phyloP scores from a whole-genome alignment of 2,888 invertebrate genomes.

The Orthosia cruda region DNA sequence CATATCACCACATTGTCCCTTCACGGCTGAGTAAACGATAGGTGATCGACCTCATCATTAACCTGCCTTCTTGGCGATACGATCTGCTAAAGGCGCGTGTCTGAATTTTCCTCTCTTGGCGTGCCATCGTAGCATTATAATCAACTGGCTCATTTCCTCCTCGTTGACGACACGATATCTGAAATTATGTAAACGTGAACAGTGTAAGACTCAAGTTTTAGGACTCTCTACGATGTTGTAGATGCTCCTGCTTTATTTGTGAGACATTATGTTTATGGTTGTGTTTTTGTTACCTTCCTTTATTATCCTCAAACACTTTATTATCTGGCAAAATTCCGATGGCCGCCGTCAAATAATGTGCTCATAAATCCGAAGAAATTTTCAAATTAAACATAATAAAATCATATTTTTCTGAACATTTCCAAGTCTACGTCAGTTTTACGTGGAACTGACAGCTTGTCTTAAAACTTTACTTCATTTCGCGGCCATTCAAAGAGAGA shows the following conservation, averaged over 20 bases:
- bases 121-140: conserved; percentile 62
- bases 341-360: background rate
- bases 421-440: conserved; percentile 62
- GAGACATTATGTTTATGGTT: conserved; percentile 26
- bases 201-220: conserved; percentile 42
- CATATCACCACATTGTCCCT: conserved; percentile 60
- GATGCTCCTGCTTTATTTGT: conserved; percentile 34
- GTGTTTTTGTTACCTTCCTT: conserved; percentile 26
- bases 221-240: conserved; percentile 27
- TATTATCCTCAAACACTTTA: conserved; percentile 29
- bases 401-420: conserved; percentile 47
- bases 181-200: conserved; percentile 59
- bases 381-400: conserved; percentile 34
- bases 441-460: conserved; percentile 78
- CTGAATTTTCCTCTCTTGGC: conserved; percentile 59
- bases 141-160: conserved; percentile 68
- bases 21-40: conserved; percentile 63
- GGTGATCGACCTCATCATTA: conserved; percentile 69
- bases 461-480: conserved; percentile 82
- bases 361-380: conserved; percentile 14
- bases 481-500: conserved; percentile 69
- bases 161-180: conserved; percentile 63
- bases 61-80: conserved; percentile 63
- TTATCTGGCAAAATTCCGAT: conserved; percentile 5
- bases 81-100: conserved; percentile 58